phyloP scores from a whole-genome alignment of 2,797 vertebrate genomes.

The Tangara arthus region DNA sequence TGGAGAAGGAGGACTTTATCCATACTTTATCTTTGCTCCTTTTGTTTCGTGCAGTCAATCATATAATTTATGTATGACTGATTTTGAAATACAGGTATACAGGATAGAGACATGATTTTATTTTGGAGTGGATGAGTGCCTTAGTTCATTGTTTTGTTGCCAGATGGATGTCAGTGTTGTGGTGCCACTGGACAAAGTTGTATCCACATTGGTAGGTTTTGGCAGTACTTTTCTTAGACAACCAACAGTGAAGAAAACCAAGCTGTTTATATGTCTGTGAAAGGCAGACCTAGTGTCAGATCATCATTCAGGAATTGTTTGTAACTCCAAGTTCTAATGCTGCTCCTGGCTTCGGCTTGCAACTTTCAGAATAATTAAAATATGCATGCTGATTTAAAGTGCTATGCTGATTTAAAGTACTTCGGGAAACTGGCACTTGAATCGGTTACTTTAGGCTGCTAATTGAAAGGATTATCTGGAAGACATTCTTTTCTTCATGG shows the following conservation, averaged over 20 bases:
- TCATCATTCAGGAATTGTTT: neutral
- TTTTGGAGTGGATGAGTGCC: neutral
- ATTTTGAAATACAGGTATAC: neutral
- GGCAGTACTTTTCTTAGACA: neutral
- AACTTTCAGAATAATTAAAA: neutral
- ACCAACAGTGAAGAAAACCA: neutral
- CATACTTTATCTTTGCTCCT: neutral
- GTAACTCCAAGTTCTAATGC: neutral
- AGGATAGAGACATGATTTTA: neutral
- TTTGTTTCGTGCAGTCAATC: neutral
- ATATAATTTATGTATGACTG: neutral
- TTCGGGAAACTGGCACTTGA: neutral
- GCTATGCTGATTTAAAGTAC: neutral
- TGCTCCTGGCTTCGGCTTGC: neutral
- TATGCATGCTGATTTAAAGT: neutral
- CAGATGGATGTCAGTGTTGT: neutral
- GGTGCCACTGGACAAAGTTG: neutral
- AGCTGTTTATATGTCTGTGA: neutral
- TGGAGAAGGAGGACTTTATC: no score
- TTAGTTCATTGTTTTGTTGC: neutral
- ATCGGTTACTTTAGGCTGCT: neutral
- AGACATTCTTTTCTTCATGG: neutral
- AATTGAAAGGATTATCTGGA: neutral
- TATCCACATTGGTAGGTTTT: neutral
- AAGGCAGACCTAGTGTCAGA: neutral